Evolutionary conservation across 2,888 invertebrate species (phyloP), one percentile per base, ranked within the genome.

Genomic region (Apamea sordens): DNA sequence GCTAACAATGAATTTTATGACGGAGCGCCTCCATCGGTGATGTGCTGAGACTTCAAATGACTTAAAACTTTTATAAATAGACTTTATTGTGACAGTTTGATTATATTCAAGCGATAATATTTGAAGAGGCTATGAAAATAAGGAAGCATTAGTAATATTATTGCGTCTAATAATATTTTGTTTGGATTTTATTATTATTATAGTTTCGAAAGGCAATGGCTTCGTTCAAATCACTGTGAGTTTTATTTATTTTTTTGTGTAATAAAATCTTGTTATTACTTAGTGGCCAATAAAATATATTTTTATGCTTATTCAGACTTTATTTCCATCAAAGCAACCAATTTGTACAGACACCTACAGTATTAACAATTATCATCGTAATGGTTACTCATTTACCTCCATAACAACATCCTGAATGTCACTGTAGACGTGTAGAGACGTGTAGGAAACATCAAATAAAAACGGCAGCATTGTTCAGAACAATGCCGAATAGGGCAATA

Each of bases 41-140:
- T 75, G 88, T 82, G 86, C 50, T 63, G 36, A 74, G 81, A 88
- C 67, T 88, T 76, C 67, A 79, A 83, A 88, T 80, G 75, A 73
- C 81, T 85, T 71, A 59, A 79, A 88, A 84, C 77, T 82, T 88
- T 82, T 88, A 88, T 79, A 83, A 83, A 89, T 89, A 89, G 82
- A 81, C 47, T 84, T 89, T 89, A 88, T 82, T 76, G 79, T 82
- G 79, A 83, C 88, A 73, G 83, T 82, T 85, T 82, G 78, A 88
- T 88, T 85, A 82, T 85, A 82, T 82, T 72, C 53, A 80, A 85
- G 67, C 80, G 2, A 75, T 78, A 83, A 81, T 85, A 85, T 85
- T 82, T 87, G 71, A 81, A 85, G 75, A 83, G 73, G 80, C 72
- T 73, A 87, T 87, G 80, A 81, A 80, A 87, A 85, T 87, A 87